A percentile compares a stretch with the other conserved stretches of the same genome.
Conservation (phyloP, 1,140 invertebrate species). For the Diabrotica undecimpunctata region DNA sequence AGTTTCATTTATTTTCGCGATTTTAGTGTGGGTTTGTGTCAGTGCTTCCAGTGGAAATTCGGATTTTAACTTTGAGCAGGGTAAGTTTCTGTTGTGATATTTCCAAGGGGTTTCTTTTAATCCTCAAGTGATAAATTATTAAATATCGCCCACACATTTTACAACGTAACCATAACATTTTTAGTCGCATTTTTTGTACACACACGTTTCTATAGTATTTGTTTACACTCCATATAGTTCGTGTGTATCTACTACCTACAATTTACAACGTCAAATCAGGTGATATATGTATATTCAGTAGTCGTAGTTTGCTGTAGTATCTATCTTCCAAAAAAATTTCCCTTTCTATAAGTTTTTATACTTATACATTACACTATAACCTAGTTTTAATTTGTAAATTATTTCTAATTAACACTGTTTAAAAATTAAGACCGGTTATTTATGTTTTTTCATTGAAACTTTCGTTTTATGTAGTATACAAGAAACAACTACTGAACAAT, state of each 20-base stretch:
- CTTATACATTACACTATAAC: no score
- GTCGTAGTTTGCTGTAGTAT: neutral
- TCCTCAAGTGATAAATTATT: neutral
- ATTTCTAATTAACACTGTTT: no score
- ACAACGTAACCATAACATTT: no score
- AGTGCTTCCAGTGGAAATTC: conserved; percentile 32
- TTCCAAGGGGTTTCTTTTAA: conserved; percentile 4
- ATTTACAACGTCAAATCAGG: conserved; percentile 18
- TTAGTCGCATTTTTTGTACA: no score
- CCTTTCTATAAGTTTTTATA: no score
- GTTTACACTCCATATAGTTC: conserved; percentile 16
- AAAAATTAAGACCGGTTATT: no score
- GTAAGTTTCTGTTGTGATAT: conserved; percentile 26
- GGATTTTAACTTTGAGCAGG: conserved; percentile 28
- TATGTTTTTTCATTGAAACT: no score
- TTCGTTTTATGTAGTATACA: no score
- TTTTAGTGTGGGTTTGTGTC: conserved; percentile 34
- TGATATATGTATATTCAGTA: conserved; percentile 6
- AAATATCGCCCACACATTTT: no score
- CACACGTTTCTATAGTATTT: conserved; percentile 4
- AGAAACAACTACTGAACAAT: no score
- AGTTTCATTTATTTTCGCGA: conserved; percentile 21
- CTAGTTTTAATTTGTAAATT: no score
- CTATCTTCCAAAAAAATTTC: no score
- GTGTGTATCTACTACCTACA: neutral